Evolutionary conservation across 1,140 invertebrate genomes (phyloP), one percentile per base, ranked within the genome.

Genomic region (Oncopeltus fasciatus): DNA sequence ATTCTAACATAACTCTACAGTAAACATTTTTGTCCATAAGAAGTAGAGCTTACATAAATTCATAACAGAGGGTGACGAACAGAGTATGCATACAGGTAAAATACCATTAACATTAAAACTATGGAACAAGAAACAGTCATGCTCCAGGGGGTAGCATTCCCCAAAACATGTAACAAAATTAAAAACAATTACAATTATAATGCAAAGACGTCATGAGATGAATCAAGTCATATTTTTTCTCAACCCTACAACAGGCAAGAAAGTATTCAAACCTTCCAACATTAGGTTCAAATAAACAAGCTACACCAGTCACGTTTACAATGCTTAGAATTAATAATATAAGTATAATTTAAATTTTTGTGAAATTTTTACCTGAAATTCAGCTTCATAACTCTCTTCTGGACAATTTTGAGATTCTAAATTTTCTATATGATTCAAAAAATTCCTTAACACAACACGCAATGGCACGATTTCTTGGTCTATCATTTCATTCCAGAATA

Each of bases 361-460:
- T 38, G 18, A 33, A 28, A 57, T n/a, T 21, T 67, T 70, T 70
- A 78, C 78, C 70, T 76, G 74, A 69, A 78, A 80, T 70, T 80
- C 77, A 26, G 70, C 67, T 57, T 78, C 74, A 67, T 78, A 78
- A 14, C 71, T 72, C 67, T 76, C 74, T 59, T 74, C 73, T 27
- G 64, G 51, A 47, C 68, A 72, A 33, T 71, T 70, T 33, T 74
- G 70, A 11, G 66, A 59, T 66, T 78, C 75, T 63, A 78, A 69
- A 57, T 73, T 74, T 64, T 79, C 75, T 61, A 78, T 76, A 69
- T 79, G 74, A 63, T 76, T 75, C 21, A 81, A 70, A 70, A 80
- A 80, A 68, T 78, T 79, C 62, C 72, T 69, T 29, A 81, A 69
- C 61, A 76, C 70, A 58, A 70, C 73, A 65, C 74, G 70, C 56